Evolutionary conservation across 2,797 vertebrate species (phyloP).

Genomic region (Leucoraja ocellata): DNA sequence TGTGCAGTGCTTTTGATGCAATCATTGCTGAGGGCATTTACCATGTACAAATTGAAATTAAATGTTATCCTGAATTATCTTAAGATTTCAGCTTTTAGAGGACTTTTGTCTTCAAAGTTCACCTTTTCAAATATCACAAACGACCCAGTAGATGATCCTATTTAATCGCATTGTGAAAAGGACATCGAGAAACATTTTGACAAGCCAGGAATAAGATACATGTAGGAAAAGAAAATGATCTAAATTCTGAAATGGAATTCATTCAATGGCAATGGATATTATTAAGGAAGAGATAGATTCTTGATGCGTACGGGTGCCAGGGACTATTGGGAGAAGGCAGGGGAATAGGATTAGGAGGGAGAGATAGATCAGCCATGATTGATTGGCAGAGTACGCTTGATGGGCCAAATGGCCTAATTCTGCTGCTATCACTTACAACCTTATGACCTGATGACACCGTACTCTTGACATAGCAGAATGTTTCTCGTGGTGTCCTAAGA

Average conservation of each 20-base stretch:
- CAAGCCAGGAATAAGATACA: background rate
- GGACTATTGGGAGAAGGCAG: no score
- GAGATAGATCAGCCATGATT: no score
- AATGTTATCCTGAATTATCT: background rate
- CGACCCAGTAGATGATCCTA: background rate
- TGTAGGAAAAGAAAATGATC: background rate
- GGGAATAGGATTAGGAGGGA: no score
- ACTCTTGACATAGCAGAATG: no score
- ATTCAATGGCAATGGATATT: no score
- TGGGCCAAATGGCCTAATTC: no score
- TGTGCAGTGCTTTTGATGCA: background rate
- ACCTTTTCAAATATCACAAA: background rate
- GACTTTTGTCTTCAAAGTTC: background rate
- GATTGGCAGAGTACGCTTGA: no score
- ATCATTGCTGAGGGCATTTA: background rate
- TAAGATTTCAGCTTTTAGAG: background rate
- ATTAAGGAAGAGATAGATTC: no score
- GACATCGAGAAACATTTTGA: background rate
- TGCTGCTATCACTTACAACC: no score
- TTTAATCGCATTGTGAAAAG: background rate
- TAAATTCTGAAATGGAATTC: background rate
- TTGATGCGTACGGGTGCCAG: no score
- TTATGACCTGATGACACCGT: no score
- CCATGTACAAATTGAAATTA: background rate
- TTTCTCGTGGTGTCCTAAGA: no score